Evolutionary conservation across 2,888 invertebrate species (phyloP), one percentile per base, ranked within the genome.

Genomic region (Macrophya annulata): DNA sequence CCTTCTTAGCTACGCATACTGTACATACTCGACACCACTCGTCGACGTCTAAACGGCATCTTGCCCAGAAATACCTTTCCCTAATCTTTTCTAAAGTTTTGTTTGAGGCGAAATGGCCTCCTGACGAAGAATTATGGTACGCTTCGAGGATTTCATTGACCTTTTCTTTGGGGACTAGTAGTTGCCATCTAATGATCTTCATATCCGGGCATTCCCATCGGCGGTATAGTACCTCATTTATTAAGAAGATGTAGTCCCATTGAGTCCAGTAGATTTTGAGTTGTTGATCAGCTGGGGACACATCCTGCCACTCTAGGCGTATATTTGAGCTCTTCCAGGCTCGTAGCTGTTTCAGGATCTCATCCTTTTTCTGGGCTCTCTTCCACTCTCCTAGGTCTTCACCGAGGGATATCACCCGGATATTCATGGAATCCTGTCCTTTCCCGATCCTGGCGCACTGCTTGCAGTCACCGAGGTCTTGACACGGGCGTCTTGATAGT

Each of bases 51-150:
- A 45, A 37, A 40, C 77, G 77, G 40, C 77, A 77, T 1, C 77
- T 4, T 1, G 77, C 83, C 88, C 87, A 90, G 59, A 89, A 90
- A 72, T 88, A 91, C 43, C 77, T 87, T 87, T 87, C 89, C 40
- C 77, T 86, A 85, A 89, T 86, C 77, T 88, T 89, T 4, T 84
- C 76, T 59, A 89, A 76, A 0, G 90, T 90, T 71, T 89, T 90
- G 25, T 89, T 88, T 1, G 89, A 79, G 8, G 90, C 89, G 25
- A 91, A 88, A 85, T 90, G 89, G 17, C 89, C 89, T 21, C 89
- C 89, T 1, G 88, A 79, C 4, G 87, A 84, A 37, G 88, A 88
- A 85, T 87, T 86, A 85, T 90, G 89, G 87, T 87, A 74, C 79
- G 87, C 87, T 45, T 79, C 62, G 15, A 90, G 45, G 17, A 89